Base-by-base conservation (phyloP, 2,888 invertebrate genomes). In the Heliconius charithonia region DNA sequence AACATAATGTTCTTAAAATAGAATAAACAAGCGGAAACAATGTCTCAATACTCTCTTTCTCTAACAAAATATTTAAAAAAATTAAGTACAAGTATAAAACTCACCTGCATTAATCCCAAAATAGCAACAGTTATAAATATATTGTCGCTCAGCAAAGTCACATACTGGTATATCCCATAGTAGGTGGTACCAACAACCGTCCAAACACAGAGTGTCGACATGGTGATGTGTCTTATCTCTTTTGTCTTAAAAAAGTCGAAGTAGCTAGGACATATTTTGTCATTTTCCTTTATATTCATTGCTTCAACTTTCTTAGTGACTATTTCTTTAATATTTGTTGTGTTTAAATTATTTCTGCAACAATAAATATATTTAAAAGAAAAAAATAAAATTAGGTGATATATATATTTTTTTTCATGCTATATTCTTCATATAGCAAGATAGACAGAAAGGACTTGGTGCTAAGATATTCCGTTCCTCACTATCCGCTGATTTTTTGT, bases 111-210 rank as follows among this genome's bases (percentile, higher is more conserved):
- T 22, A 89, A 75, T 27, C 91, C 90, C 76, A 87, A 74, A 45
- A 89, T 80, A 3, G 85, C 81, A 19, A 88, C 87, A 12, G 87
- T 86, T 0, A 88, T 76, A 59, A 88, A 89, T 63, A 89, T 83
- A 82, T 90, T 87, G 0, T 85, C 79, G 9, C 88, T 89, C 56
- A 90, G 81, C 9, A 87, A 83, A 1, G 89, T 85, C 32, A 87
- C 81, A 77, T 90, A 91, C 77, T 91, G 90, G 81, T 84, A 88
- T 65, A 91, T 84, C 13, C 92, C 91, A 71, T 81, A 92, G 81
- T 85, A 91, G 70, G 86, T 87, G 29, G 85, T 77, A 3, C 91
- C 91, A 6, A 85, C 82, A 0, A 87, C 82, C 29, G 86, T 85
- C 89, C 90, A 92, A 3, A 88, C 80, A 1, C 85, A 75, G 10